A percentile compares a stretch with the other conserved stretches of the same genome.
Evolutionary conservation across 2,888 invertebrate genomes (phyloP).

Genomic region (Hypomecis punctinalis): DNA sequence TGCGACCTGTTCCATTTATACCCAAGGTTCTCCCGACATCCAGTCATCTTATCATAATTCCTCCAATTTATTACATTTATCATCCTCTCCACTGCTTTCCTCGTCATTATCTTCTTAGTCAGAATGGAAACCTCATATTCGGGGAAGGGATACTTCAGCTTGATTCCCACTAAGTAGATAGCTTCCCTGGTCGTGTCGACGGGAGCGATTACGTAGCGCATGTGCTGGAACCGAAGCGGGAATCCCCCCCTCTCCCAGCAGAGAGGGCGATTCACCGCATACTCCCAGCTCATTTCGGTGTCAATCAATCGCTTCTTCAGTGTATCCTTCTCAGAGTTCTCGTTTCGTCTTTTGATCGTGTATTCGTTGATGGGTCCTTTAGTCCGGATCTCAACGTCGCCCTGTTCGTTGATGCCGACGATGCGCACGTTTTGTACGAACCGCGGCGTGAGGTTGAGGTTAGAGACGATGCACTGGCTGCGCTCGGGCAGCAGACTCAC

Average conservation of each 20-base stretch:
- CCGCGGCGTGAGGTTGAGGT: neutral
- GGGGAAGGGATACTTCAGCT: neutral
- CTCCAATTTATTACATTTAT: neutral
- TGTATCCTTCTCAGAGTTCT: too few species aligned
- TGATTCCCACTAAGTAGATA: neutral
- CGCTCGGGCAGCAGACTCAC: neutral
- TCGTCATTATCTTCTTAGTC: neutral
- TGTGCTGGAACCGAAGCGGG: neutral
- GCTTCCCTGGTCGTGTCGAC: neutral
- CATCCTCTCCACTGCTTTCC: neutral
- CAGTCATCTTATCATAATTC: neutral
- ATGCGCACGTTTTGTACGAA: neutral
- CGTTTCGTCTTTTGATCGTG: neutral
- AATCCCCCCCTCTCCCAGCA: neutral
- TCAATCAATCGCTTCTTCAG: too few species aligned
- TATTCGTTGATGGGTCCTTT: constrained; percentile 1
- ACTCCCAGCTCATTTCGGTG: neutral
- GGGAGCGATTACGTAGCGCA: neutral
- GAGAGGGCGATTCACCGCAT: neutral
- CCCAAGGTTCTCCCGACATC: neutral
- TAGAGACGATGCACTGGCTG: neutral
- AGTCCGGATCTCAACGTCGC: neutral
- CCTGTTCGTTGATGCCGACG: neutral
- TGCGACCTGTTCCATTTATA: too few species aligned
- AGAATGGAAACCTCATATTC: neutral